These are phyloP conservation scores for Toxostoma redivivum DNA, from an alignment of 2,113 vertebrate species.

Conservation along the genomic window DNA sequence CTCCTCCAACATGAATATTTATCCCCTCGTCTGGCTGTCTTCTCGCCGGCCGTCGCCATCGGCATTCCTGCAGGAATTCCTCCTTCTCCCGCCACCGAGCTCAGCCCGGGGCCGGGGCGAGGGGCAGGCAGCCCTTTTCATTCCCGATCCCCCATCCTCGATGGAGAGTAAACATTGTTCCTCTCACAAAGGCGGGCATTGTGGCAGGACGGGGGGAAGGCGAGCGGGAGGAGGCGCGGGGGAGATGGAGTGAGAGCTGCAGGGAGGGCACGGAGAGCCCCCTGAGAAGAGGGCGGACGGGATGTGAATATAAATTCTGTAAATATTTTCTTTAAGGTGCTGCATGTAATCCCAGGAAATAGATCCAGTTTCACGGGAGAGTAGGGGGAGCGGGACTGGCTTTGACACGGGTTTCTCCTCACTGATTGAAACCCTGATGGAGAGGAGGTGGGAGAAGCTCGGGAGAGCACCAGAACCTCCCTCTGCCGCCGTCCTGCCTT, in stretches of 20 bases:
- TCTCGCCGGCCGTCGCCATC: background rate
- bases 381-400: background rate
- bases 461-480: background rate
- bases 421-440: background rate
- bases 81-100: background rate
- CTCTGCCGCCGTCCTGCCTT: background rate
- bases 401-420: background rate
- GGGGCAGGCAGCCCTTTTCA: conserved; percentile 19
- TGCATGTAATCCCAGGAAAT: conserved; percentile 48
- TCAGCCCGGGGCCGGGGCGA: background rate
- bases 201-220: conserved; percentile 1
- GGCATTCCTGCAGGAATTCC: conserved; percentile 38
- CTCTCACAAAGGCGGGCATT: conserved; percentile 57
- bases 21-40: background rate
- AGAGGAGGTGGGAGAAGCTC: background rate
- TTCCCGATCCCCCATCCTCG: background rate
- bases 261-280: background rate
- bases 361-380: conserved; percentile 26
- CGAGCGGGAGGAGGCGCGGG: background rate
- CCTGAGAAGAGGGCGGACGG: conserved; percentile 28
- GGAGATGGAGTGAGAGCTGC: background rate
- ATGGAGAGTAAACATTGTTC: conserved; percentile 54
- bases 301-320: conserved; percentile 67
- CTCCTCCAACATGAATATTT: conserved; percentile 38
- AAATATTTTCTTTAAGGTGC: conserved; percentile 70